These are phyloP conservation scores for Larimichthys crocea DNA, from an alignment of 2,113 vertebrate genomes.

Conservation along the genomic window DNA sequence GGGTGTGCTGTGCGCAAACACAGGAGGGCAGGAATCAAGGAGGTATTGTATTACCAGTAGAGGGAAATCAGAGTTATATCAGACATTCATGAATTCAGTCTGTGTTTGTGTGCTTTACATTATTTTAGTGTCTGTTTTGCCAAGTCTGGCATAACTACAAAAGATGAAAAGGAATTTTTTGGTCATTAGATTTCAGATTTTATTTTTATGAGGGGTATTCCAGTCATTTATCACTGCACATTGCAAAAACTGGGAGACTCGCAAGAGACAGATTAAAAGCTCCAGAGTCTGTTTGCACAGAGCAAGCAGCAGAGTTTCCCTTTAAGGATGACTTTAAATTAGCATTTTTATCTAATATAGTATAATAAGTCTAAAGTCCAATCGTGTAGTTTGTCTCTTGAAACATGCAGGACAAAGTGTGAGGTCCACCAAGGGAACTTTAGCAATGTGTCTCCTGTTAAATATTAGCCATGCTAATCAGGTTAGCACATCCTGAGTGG, in stretches of 20 bases:
- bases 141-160: too few species aligned
- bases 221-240: background rate
- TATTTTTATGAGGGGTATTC: background rate
- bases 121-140: background rate
- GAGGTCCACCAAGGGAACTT: background rate
- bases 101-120: background rate
- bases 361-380: background rate
- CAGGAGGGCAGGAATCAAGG: slow-evolving; percentile 17
- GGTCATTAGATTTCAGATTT: background rate
- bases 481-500: background rate
- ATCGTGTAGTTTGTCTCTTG: background rate
- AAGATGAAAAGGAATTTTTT: background rate
- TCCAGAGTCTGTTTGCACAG: background rate
- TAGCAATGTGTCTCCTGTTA: background rate
- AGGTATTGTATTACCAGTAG: slow-evolving; percentile 1
- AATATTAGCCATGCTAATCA: background rate
- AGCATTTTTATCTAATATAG: background rate
- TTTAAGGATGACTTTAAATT: background rate
- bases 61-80: slow-evolving; percentile 13
- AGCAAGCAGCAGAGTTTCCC: background rate
- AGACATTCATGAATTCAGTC: slow-evolving; percentile 24
- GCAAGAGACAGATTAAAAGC: background rate
- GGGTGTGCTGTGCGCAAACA: slow-evolving; percentile 14
- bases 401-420: background rate
- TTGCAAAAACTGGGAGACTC: background rate